Evolutionary conservation across 2,888 invertebrate species (phyloP), one percentile per base, ranked within the genome.

Genomic region (Stomorhina lunata): DNA sequence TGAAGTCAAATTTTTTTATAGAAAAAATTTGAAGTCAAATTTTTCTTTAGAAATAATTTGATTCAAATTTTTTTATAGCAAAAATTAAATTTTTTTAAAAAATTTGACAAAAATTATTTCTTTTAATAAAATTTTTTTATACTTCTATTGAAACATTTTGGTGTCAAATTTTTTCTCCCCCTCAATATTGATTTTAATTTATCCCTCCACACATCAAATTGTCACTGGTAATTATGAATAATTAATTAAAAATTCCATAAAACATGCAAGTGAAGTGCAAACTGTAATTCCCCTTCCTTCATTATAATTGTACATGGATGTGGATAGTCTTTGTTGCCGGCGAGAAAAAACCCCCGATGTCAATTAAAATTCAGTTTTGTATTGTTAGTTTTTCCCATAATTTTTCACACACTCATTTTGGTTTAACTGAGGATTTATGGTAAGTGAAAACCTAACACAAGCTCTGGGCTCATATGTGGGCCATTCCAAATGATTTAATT

Each of bases 301-400:
- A n/a, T n/a, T n/a, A 32, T 43, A 71, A 57, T 43, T 57, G 45
- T 57, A 57, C 43, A 57, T 45, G 9, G 57, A 45, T 71, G 25
- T 43, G 57, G 22, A 43, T 55, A n/a, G n/a, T n/a, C n/a, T n/a
- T n/a, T 71, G 69, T 71, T 57, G 43, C 10, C 29, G 32, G 57
- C 4, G 15, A 15, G 20, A 63, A 53, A 37, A 48, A 68, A 53
- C 2, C n/a, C n/a, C n/a, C n/a, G n/a, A n/a, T 53, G 50, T 32
- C 53, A 50, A 68, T 68, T 53, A 68, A 68, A 68, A 37, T 53
- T 4, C 27, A 25, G 25, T 37, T 25, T 29, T 12, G 15, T 50
- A 22, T 40, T 55, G 40, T n/a, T 69, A 25, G 1, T 50, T 15
- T 40, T 27, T 53, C 12, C 2, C 34, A 48, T 50, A 37, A 1